Conservation (phyloP, 2,888 invertebrate genomes). For the Dichetophora obliterata region DNA sequence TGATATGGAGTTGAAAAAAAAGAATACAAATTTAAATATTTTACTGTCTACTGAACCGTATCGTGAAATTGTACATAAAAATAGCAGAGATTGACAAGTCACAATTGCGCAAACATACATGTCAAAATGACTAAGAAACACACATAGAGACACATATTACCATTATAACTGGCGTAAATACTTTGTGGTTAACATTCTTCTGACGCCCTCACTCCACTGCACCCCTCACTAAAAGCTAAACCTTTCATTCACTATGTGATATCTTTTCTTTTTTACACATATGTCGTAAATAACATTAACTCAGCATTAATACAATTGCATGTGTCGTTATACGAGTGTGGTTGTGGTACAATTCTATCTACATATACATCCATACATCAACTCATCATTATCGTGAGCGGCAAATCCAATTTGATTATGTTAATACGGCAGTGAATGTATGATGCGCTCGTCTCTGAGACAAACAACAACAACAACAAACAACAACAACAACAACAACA, state of each 20-base stretch:
- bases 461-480: slow-evolving; percentile 33
- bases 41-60: slow-evolving; percentile 23
- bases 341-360: neutral
- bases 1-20: neutral
- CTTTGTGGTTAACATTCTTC: too few species aligned
- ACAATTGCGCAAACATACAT: neutral
- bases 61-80: neutral
- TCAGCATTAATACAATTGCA: neutral
- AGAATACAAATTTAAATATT: neutral
- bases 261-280: neutral
- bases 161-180: too few species aligned
- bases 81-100: neutral
- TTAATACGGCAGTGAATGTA: slow-evolving; percentile 48
- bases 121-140: slow-evolving; percentile 14
- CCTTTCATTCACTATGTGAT: neutral
- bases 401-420: slow-evolving; percentile 53
- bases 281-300: slow-evolving; percentile 8
- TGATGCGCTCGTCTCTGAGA: slow-evolving; percentile 30
- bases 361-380: slow-evolving; percentile 33
- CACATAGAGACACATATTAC: neutral
- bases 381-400: slow-evolving; percentile 42
- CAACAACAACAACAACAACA: slow-evolving; percentile 25
- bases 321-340: slow-evolving; percentile 4
- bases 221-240: neutral
- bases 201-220: neutral